Percentiles rank a stretch among this genome's conserved stretches.
Conservation (phyloP, 2,797 vertebrate species). For the Clarias pachynema region DNA sequence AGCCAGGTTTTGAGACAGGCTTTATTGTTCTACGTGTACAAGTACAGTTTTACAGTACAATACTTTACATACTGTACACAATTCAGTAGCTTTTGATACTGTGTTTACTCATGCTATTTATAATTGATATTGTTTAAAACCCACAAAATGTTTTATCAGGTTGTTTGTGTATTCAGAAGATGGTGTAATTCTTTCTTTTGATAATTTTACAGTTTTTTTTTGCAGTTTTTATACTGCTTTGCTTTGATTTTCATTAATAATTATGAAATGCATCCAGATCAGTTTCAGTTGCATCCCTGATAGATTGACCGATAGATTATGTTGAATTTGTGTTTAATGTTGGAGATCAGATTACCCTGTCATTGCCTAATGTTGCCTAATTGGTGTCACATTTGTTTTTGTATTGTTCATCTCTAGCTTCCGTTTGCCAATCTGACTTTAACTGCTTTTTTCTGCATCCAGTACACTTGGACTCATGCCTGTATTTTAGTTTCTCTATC, state of each 20-base stretch:
- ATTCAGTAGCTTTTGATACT: neutral
- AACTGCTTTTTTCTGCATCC: neutral
- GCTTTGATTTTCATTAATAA: neutral
- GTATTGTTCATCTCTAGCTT: neutral
- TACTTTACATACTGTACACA: neutral
- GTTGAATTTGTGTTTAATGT: neutral
- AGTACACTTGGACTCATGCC: neutral
- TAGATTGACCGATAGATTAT: neutral
- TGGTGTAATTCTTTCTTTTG: neutral
- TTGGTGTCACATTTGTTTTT: neutral
- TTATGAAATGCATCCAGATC: neutral
- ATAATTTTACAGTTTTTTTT: neutral
- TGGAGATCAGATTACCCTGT: neutral
- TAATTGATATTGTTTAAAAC: neutral
- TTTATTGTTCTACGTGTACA: neutral
- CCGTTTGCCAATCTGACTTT: neutral
- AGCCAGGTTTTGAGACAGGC: neutral
- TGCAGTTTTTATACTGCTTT: neutral
- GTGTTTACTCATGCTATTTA: neutral
- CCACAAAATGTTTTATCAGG: neutral
- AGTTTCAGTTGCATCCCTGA: neutral
- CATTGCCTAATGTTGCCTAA: neutral
- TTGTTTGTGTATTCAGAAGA: neutral
- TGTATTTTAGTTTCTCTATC: neutral
- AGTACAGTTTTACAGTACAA: neutral